Conservation (phyloP, 2,888 invertebrate species). For the Ectemnius lituratus region DNA sequence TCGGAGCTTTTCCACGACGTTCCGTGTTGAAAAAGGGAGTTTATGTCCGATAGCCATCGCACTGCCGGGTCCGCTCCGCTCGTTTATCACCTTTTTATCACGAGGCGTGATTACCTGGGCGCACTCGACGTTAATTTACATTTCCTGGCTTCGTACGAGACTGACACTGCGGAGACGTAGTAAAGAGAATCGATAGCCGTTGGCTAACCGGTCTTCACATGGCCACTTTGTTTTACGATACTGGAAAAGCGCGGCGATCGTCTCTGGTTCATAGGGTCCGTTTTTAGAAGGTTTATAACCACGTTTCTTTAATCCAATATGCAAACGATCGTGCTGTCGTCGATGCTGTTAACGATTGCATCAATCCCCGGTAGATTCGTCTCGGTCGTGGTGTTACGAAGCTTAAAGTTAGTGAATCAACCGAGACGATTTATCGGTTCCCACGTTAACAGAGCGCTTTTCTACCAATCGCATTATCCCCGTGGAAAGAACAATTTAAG, state of each 20-base stretch:
- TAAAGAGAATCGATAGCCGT: slow-evolving; percentile 47
- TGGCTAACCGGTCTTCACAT: slow-evolving; percentile 24
- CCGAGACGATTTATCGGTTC: slow-evolving; percentile 38
- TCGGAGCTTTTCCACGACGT: slow-evolving; percentile 52
- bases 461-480: slow-evolving; percentile 64
- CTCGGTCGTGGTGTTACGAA: slow-evolving; percentile 16
- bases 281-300: slow-evolving; percentile 29
- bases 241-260: background rate
- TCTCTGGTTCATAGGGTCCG: background rate
- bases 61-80: slow-evolving; percentile 43
- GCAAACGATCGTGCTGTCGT: slow-evolving; percentile 1
- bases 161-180: slow-evolving; percentile 26
- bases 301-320: slow-evolving; percentile 1
- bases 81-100: slow-evolving; percentile 67
- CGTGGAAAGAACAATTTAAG: slow-evolving; percentile 60
- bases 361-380: slow-evolving; percentile 22
- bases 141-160: slow-evolving; percentile 43
- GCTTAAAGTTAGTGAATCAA: slow-evolving; percentile 42
- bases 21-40: slow-evolving; percentile 50
- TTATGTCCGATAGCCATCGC: slow-evolving; percentile 58
- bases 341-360: slow-evolving; percentile 12
- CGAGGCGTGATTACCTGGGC: slow-evolving; percentile 60
- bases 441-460: slow-evolving; percentile 41
- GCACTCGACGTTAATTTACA: slow-evolving; percentile 62
- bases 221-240: slow-evolving; percentile 53